Percentiles rank a stretch among this genome's conserved stretches.
phyloP scores from a whole-genome alignment of 2,113 vertebrate species.

The Craseonycteris thonglongyai region DNA sequence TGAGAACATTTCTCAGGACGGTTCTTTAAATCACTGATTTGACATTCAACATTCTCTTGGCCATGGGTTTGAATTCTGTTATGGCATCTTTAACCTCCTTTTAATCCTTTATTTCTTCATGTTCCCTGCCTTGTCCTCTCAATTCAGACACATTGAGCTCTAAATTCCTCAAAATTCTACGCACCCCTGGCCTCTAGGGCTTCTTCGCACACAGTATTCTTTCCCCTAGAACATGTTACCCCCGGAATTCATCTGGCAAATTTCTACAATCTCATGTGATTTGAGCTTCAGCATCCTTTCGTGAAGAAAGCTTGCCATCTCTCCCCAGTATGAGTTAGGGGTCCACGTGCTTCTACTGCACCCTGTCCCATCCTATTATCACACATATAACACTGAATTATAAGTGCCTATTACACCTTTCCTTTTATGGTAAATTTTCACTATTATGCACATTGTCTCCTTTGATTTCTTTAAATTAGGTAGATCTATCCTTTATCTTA shows the following conservation, averaged over 20 bases:
- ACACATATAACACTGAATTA: not conserved
- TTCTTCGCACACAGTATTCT: not conserved
- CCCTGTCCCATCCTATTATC: not conserved
- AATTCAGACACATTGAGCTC: not conserved
- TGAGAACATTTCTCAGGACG: not conserved
- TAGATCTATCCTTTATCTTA: not conserved
- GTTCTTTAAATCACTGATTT: not conserved
- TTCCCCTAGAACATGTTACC: not conserved
- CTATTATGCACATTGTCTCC: too few relatives aligned
- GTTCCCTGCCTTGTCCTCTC: not conserved
- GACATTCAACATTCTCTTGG: not conserved
- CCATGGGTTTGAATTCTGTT: not conserved
- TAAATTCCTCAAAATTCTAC: not conserved
- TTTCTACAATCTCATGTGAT: not conserved
- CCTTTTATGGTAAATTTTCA: not conserved
- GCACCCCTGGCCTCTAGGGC: not conserved
- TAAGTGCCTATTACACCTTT: not conserved
- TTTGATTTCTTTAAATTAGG: not conserved
- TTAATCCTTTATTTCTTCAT: not conserved
- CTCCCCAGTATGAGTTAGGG: fast-evolving
- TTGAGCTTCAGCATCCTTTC: not conserved
- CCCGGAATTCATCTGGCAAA: not conserved
- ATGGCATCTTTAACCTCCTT: not conserved
- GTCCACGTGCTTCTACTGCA: not conserved
- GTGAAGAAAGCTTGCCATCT: not conserved